phyloP scores from a whole-genome alignment of 1,140 invertebrate genomes.

The Orussus abietinus region DNA sequence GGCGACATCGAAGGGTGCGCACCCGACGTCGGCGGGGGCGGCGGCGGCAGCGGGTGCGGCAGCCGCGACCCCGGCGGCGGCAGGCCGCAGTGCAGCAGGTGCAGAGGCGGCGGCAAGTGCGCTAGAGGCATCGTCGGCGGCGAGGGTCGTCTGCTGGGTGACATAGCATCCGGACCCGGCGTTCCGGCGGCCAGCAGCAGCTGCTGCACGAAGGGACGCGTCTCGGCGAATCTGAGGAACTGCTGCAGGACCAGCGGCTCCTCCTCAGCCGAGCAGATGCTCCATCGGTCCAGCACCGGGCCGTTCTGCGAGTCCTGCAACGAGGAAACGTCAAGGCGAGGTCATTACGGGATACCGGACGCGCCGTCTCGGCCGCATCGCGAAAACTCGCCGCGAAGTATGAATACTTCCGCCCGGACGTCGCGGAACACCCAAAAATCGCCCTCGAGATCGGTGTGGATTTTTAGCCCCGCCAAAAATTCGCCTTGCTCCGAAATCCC shows the following conservation, averaged over 20 bases:
- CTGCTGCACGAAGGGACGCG: slow-evolving; percentile 76
- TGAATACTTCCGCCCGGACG: no score
- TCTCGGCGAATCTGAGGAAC: slow-evolving; percentile 81
- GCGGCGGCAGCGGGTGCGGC: slow-evolving; percentile 48
- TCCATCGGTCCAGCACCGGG: slow-evolving; percentile 76
- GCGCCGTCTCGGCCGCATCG: not conserved
- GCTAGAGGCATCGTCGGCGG: slow-evolving; percentile 59
- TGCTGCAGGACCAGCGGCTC: slow-evolving; percentile 82
- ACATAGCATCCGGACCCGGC: slow-evolving; percentile 59
- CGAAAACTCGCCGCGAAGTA: no score
- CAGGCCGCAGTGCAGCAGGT: slow-evolving; percentile 54
- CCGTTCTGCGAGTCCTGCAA: slow-evolving; percentile 68
- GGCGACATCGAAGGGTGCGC: slow-evolving; percentile 52
- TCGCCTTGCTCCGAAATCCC: no score
- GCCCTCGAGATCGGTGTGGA: no score
- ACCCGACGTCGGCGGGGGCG: slow-evolving; percentile 49
- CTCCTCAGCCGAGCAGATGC: slow-evolving; percentile 76
- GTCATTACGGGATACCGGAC: not conserved
- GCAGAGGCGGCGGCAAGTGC: slow-evolving; percentile 55
- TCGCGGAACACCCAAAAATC: no score
- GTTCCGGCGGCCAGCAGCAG: slow-evolving; percentile 67
- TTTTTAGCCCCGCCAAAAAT: no score
- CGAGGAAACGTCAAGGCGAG: no score
- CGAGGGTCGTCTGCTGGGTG: slow-evolving; percentile 63
- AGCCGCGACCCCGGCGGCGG: slow-evolving; percentile 48